phyloP scores from a whole-genome alignment of 2,888 invertebrate species.

The Archaeoteleia sp. region DNA sequence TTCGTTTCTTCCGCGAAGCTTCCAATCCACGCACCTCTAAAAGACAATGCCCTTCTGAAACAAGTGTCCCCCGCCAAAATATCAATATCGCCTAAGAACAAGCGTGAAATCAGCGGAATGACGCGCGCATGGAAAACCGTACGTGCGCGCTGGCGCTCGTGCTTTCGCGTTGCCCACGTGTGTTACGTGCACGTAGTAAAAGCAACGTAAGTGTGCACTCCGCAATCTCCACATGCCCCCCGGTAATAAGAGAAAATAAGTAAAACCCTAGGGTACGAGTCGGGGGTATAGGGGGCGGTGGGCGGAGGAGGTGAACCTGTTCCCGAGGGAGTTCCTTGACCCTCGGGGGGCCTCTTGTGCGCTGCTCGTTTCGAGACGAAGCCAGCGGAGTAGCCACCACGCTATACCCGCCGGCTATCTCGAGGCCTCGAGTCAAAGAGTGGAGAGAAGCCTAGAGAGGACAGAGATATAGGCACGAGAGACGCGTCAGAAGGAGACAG shows the following conservation, averaged over 20 bases:
- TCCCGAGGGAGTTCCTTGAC: constrained; percentile 75
- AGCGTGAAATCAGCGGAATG: constrained; percentile 6
- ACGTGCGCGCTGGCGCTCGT: constrained; percentile 24
- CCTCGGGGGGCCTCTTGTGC: constrained; percentile 65
- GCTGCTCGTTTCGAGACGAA: constrained; percentile 59
- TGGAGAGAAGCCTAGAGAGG: constrained; percentile 25
- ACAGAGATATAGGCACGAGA: constrained; percentile 27
- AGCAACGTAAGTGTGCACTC: constrained; percentile 19
- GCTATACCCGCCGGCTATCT: constrained; percentile 68
- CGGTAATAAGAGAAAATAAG: constrained; percentile 72
- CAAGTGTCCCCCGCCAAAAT: too few relatives aligned
- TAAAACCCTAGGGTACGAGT: constrained; percentile 68
- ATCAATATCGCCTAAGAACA: too few relatives aligned
- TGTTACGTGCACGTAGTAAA: constrained; percentile 45
- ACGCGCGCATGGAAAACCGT: constrained; percentile 23
- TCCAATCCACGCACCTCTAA: too few relatives aligned
- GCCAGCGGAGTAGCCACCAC: constrained; percentile 68
- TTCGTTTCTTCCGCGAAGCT: too few relatives aligned
- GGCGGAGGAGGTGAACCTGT: constrained; percentile 73
- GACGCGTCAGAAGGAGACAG: constrained; percentile 32
- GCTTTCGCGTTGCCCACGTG: constrained; percentile 25
- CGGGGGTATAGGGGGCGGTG: constrained; percentile 67
- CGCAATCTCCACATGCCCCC: constrained; percentile 61
- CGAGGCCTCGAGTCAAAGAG: constrained; percentile 55
- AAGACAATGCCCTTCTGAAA: too few relatives aligned